These are phyloP conservation scores for Agonopterix heracliana DNA, from an alignment of 2,888 invertebrate species.

Conservation along the genomic window DNA sequence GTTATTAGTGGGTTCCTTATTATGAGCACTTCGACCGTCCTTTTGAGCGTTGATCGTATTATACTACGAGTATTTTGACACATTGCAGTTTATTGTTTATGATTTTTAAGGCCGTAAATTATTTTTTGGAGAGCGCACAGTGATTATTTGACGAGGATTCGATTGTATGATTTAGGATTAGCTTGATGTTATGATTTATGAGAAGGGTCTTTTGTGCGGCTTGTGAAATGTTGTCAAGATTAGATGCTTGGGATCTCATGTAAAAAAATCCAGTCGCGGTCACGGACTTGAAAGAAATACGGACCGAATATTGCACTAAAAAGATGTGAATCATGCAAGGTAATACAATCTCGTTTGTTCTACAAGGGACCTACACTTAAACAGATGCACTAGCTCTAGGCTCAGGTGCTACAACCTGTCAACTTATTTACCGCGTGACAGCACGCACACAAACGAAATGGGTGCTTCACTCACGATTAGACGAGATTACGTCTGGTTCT, in stretches of 20 bases:
- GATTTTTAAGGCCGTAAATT: conserved; percentile 57
- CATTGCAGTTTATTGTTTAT: conserved; percentile 64
- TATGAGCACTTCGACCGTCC: conserved; percentile 37
- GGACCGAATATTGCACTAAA: too few species aligned
- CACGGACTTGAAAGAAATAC: too few species aligned
- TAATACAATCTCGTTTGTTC: too few species aligned
- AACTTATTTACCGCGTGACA: too few species aligned
- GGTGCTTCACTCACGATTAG: too few species aligned
- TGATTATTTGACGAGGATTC: conserved; percentile 54
- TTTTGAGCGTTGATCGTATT: conserved; percentile 48
- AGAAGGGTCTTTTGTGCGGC: conserved; percentile 26
- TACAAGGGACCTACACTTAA: too few species aligned
- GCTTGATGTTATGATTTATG: conserved; percentile 59
- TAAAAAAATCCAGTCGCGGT: background rate
- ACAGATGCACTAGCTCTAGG: too few species aligned
- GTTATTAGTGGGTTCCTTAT: conserved; percentile 45
- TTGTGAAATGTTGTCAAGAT: conserved; percentile 4
- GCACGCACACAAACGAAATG: too few species aligned
- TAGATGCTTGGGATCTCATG: background rate
- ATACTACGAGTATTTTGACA: conserved; percentile 68
- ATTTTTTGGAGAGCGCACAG: conserved; percentile 32
- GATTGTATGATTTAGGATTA: conserved; percentile 48
- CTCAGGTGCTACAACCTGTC: too few species aligned
- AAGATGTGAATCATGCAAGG: too few species aligned
- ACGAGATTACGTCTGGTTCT: too few species aligned